Evolutionary conservation across 30 jellyfish, hydroid and myxozoan genomes (phyloP), one percentile per base, ranked within the genome.

Genomic region (Hydractinia symbiolongicarpus): DNA sequence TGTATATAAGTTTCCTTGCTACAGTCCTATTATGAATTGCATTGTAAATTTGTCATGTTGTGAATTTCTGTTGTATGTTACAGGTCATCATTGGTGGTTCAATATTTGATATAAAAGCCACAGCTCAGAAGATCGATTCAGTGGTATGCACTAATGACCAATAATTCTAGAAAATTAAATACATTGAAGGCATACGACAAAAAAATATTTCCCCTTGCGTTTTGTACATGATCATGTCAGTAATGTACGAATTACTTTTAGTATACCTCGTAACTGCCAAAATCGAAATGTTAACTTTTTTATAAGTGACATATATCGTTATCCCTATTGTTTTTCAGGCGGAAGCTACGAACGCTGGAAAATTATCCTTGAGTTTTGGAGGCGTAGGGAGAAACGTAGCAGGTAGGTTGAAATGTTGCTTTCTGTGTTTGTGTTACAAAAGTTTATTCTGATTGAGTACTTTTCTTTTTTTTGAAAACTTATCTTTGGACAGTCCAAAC

Each of bases 321-420:
- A n/a, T 64, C 2, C 7, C 52, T 51, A 44, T 49, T 76, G 80
- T 8, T 50, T 74, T 77, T 4, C 21, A 90, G 97, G 97, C 95
- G 9, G 97, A 90, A 73, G 94, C 90, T 8, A 90, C 95, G 7
- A 90, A 81, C 55, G 60, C 82, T 30, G 97, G 97, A 49, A 85
- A 86, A 52, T 73, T 90, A 0, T 40, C 51, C 61, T 87, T 79
- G 44, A 77, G 87, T 9, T 81, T 57, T 72, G 97, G 97, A 4
- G 97, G 97, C 7, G 97, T 90, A 20, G 97, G 91, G 57, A 72
- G 97, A 52, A 90, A 90, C 79, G 77, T 90, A 61, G 96, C 97
- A 0, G 97, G 97, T 90, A 66, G n/a, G 83, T 30, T 44, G 20
- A 13, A 10, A 11, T 10, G 50, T 68, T 72, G 4, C 58, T 8